Evolutionary conservation across 2,888 invertebrate genomes (phyloP).

Genomic region (Cephus nigrinus): DNA sequence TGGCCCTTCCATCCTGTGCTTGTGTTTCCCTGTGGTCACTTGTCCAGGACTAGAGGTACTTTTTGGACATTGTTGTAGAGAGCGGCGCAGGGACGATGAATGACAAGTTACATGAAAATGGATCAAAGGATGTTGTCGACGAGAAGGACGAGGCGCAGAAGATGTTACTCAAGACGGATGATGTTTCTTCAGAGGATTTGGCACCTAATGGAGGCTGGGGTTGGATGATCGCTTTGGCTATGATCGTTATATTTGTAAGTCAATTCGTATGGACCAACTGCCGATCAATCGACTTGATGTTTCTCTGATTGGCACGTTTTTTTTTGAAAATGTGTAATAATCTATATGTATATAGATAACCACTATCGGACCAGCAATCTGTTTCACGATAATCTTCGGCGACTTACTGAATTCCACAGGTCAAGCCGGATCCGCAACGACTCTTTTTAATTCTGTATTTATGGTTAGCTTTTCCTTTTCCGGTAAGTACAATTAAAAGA

Average conservation of each 20-base stretch:
- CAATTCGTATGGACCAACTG: not conserved
- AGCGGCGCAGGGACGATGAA: not conserved
- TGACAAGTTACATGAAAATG: not conserved
- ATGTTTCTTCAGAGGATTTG: conserved; percentile 60
- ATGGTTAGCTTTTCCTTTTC: conserved; percentile 74
- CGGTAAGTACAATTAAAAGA: conserved; percentile 65
- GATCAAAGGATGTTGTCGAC: not conserved
- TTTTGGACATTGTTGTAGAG: not conserved
- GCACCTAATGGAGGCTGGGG: conserved; percentile 92
- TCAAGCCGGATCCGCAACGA: conserved; percentile 77
- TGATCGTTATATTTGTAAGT: conserved; percentile 87
- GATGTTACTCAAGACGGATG: not conserved
- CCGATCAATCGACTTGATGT: not conserved
- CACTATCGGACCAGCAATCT: conserved; percentile 75
- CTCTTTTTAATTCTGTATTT: conserved; percentile 78
- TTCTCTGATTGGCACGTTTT: not conserved
- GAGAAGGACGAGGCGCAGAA: not conserved
- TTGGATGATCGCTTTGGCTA: conserved; percentile 87
- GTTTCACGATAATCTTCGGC: conserved; percentile 78
- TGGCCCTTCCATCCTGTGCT: not conserved
- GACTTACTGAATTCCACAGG: conserved; percentile 75
- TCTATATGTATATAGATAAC: conserved; percentile 68
- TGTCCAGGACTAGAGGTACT: not conserved
- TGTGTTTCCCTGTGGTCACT: not conserved
- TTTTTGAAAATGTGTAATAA: too few species aligned